These are phyloP conservation scores for Poeciliopsis presidionis DNA, from an alignment of 2,797 vertebrate genomes.

Conservation along the genomic window DNA sequence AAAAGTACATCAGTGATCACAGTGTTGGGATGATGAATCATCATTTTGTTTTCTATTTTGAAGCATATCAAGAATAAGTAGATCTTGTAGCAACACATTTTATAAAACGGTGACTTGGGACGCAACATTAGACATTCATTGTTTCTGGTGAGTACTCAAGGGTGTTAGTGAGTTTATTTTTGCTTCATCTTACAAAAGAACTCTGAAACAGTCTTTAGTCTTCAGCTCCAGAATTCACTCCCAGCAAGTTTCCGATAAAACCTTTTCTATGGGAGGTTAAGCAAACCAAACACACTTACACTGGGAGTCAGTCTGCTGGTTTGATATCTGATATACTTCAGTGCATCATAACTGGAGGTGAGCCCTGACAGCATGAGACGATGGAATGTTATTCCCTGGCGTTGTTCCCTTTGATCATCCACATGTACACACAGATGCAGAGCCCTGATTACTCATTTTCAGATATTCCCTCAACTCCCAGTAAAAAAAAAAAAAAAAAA, in stretches of 20 bases:
- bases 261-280: not conserved
- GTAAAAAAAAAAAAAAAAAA: conserved; percentile 18
- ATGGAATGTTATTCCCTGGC: conserved; percentile 4
- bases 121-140: not conserved
- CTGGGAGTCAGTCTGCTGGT: conserved; percentile 27
- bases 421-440: conserved; percentile 2
- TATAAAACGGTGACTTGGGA: conserved; percentile 26
- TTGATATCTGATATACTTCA: conserved; percentile 56
- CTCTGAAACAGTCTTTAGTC: not conserved
- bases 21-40: conserved; percentile 40
- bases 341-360: conserved; percentile 41
- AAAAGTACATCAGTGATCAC: conserved; percentile 23
- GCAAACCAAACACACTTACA: conserved; percentile 25
- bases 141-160: conserved; percentile 19
- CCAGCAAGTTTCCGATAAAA: not conserved
- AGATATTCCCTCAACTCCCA: conserved; percentile 8
- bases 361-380: conserved; percentile 21
- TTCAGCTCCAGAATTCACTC: not conserved
- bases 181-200: conserved; percentile 4
- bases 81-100: conserved; percentile 22
- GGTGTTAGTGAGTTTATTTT: not conserved
- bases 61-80: conserved; percentile 31
- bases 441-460: conserved; percentile 35
- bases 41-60: conserved; percentile 13
- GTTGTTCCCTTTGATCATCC: conserved; percentile 42